Evolutionary conservation across 2,113 vertebrate species (phyloP), one percentile per base, ranked within the genome.

Genomic region (Equus przewalskii): DNA sequence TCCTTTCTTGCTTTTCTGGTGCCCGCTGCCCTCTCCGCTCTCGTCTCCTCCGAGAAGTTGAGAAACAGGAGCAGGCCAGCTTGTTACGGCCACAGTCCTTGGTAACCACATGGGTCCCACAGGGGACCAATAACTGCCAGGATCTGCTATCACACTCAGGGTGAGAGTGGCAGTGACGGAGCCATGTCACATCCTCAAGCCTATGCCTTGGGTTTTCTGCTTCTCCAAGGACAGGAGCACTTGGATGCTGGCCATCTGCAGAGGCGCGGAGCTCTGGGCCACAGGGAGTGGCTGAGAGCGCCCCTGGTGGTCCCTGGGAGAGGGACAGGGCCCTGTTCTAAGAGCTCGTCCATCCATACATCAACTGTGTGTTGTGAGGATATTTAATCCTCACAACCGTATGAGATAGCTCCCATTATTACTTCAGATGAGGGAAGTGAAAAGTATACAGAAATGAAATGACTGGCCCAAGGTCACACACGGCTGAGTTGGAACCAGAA

Each of bases 311-410:
- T 28, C 30, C 49, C 65, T 69, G 46, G 19, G 8, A n/a, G 87
- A 87, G 16, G 49, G 19, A 13, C 11, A 56, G 49, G 12, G 8
- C 62, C 13, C n/a, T 58, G 15, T 26, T 26, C 56, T 56, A 41
- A 93, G n/a, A 75, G 5, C 13, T 33, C 19, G 16, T 18, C 1
- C 3, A 1, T 18, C 1, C 3, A 1, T 7, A 5, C n/a, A 3
- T 46, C 30, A 26, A 41, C 16, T 24, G 36, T 54, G 15, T 54
- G 51, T 13, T 54, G 51, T 54, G 51, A 54, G 51, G 51, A 54
- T 51, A 13, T 12, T 14, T 8, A 28, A n/a, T 46, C 21, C 73
- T 46, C 49, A 36, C 44, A 7, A 24, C 21, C 51, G 56, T 28
- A 36, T 21, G 22, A 82, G 10, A 16, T 1, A 28, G 6, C 19